phyloP scores from a whole-genome alignment of 2,113 vertebrate genomes.

The Elaphurus davidianus region DNA sequence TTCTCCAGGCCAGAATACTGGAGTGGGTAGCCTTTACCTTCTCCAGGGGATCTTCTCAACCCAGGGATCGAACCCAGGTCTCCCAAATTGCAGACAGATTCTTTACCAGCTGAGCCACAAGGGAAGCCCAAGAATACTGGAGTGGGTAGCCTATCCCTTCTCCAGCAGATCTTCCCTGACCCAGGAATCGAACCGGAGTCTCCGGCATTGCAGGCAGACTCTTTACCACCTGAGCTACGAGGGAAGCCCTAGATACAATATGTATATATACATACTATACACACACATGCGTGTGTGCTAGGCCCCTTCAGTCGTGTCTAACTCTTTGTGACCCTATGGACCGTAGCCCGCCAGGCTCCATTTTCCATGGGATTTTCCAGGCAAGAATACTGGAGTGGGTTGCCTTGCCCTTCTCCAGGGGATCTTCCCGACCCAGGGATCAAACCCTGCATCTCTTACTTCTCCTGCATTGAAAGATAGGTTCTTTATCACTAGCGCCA shows the following conservation, averaged over 20 bases:
- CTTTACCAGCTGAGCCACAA: background rate
- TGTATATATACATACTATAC: background rate
- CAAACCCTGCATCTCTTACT: rapidly evolving
- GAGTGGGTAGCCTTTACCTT: background rate
- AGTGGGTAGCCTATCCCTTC: background rate
- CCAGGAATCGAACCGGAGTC: background rate
- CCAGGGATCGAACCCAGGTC: background rate
- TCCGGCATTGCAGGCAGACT: background rate
- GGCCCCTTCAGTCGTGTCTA: background rate
- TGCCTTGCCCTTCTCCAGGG: background rate
- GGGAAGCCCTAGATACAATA: background rate
- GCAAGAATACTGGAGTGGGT: background rate
- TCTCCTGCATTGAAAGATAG: background rate
- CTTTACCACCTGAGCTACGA: background rate
- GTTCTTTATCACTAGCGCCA: background rate
- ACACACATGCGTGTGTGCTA: background rate
- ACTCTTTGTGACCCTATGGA: background rate
- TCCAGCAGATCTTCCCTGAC: background rate
- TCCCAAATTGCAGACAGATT: background rate
- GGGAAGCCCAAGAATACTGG: background rate
- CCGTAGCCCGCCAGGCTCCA: background rate
- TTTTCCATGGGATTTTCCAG: background rate
- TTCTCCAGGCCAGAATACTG: background rate
- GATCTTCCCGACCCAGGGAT: background rate
- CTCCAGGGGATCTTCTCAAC: background rate